Conservation (phyloP, 2,113 vertebrate genomes). For the Arenaria interpres region DNA sequence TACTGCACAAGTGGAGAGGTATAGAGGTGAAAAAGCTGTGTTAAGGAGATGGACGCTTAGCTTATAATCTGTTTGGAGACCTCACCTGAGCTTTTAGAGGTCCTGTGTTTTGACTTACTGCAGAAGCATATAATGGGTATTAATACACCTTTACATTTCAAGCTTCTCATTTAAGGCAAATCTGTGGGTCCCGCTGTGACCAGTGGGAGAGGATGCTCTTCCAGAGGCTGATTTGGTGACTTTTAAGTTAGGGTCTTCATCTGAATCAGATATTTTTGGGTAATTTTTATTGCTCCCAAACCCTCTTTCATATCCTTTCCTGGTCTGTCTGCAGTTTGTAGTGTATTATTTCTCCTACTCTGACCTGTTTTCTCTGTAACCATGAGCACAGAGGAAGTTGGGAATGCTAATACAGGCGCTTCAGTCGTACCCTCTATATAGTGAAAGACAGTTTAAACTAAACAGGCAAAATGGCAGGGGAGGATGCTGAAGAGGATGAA, state of each 20-base stretch:
- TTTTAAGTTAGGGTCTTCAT: not conserved
- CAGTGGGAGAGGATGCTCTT: not conserved
- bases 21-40: not conserved
- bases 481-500: not conserved
- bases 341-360: not conserved
- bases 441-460: not conserved
- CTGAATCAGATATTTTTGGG: not conserved
- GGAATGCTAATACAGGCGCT: accelerated
- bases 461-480: not conserved
- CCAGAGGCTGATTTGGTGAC: not conserved
- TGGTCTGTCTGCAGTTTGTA: not conserved
- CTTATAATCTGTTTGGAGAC: not conserved
- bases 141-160: not conserved
- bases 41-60: not conserved
- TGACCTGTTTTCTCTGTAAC: not conserved
- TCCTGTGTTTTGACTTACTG: not conserved
- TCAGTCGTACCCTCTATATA: not conserved
- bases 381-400: not conserved
- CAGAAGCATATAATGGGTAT: not conserved
- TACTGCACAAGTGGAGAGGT: not conserved
- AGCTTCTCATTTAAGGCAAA: not conserved
- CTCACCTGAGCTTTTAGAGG: not conserved
- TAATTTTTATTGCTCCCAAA: not conserved
- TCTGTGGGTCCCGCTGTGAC: not conserved
- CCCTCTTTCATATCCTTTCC: not conserved